phyloP scores from a whole-genome alignment of 2,113 vertebrate species.

The Petromus typicus region DNA sequence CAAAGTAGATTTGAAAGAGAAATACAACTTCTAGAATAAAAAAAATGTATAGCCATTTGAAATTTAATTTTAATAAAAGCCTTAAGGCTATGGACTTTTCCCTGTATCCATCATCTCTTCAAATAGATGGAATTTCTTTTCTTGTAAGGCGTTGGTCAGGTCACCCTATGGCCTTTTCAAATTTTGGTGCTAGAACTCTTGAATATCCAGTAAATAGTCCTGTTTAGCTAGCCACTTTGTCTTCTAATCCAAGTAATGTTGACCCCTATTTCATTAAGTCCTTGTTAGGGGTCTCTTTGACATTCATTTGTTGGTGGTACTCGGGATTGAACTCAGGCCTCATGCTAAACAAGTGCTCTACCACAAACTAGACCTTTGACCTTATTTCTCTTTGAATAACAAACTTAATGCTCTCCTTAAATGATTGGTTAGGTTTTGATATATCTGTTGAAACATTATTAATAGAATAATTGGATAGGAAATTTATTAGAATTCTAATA shows the following conservation, averaged over 20 bases:
- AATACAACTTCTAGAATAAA: constrained; percentile 25
- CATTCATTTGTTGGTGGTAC: neutral
- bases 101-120: neutral
- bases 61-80: constrained; percentile 44
- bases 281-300: constrained; percentile 3
- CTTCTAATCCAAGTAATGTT: constrained; percentile 20
- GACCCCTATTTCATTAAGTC: constrained; percentile 17
- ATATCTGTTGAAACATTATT: neutral
- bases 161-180: neutral
- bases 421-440: constrained; percentile 13
- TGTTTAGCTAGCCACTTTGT: constrained; percentile 41
- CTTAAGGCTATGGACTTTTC: neutral
- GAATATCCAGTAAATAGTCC: neutral
- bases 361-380: neutral
- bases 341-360: neutral
- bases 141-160: neutral
- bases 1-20: neutral
- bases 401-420: neutral
- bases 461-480: neutral
- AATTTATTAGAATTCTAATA: constrained; percentile 35
- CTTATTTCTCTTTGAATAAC: neutral
- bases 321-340: neutral
- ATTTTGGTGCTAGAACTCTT: neutral
- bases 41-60: neutral
- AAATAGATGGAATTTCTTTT: neutral